Evolutionary conservation across 1,140 invertebrate genomes (phyloP), one percentile per base, ranked within the genome.

Genomic region (Drosophila persimilis): DNA sequence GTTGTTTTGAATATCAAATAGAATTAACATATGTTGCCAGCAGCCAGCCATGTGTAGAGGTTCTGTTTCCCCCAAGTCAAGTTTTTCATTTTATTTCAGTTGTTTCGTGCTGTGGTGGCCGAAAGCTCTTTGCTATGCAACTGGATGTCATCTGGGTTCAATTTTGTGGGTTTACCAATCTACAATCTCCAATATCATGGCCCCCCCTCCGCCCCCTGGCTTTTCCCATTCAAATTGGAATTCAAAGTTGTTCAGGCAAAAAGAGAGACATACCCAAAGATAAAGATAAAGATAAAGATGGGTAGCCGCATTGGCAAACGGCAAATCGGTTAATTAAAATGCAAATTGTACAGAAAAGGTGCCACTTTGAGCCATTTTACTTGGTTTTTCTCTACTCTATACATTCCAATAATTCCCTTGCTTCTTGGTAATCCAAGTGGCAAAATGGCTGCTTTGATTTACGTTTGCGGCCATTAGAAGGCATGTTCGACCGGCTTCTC

Each of bases 391-490:
- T 8, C 15, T 3, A 8, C 7, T 17, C 17, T 56, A n/a, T 13
- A 45, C 35, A 65, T 60, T 64, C 41, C 35, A 55, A 69, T 67
- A 53, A 26, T 61, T 39, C 67, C 67, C 74, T 61, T 73, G 51
- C 44, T 64, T 43, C 67, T 72, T 74, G 61, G 63, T 66, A 77
- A 77, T 72, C 64, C 80, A 83, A 83, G 80, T 65, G 72, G 75
- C 65, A 75, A 85, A 88, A 88, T 88, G 84, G 84, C 78, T 58
- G 48, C 78, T 77, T 88, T 88, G 83, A 88, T 88, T 88, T 88
- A 88, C 88, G 79, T 77, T 77, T 77, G 62, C 50, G 64, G 73
- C 83, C 84, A 81, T 88, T 88, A 88, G 78, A 76, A 80, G 73
- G 73, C 77, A 63, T 77, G 80, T 80, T 80, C 63, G 74, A 85